phyloP scores from a whole-genome alignment of 2,888 invertebrate genomes.

The Cephus pygmeus region DNA sequence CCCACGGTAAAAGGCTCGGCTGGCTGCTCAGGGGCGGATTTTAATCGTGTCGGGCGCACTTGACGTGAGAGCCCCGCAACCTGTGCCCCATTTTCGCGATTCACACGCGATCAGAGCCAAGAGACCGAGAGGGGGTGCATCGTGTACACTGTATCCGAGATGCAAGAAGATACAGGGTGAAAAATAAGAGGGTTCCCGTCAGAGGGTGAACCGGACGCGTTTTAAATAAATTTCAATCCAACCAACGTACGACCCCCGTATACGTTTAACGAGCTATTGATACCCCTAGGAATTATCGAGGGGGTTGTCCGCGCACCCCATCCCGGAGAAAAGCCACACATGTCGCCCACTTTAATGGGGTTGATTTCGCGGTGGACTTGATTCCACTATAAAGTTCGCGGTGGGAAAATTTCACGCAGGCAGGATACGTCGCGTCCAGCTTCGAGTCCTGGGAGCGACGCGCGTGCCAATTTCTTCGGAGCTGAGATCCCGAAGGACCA shows the following conservation, averaged over 20 bases:
- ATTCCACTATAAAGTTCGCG: constrained; percentile 26
- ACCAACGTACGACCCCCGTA: constrained; percentile 31
- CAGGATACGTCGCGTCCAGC: not conserved
- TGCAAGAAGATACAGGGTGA: constrained; percentile 13
- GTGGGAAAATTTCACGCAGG: constrained; percentile 17
- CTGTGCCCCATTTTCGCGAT: constrained; percentile 52
- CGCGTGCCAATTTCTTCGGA: not conserved
- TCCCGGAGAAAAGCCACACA: constrained; percentile 18
- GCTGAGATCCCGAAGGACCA: not conserved
- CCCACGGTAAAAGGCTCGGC: not conserved
- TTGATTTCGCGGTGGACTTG: constrained; percentile 18
- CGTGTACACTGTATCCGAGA: constrained; percentile 8
- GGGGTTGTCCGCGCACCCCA: not conserved
- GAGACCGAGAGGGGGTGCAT: not conserved
- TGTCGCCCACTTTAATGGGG: constrained; percentile 11
- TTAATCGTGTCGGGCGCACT: constrained; percentile 50
- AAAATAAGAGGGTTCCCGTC: constrained; percentile 24
- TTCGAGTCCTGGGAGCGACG: not conserved
- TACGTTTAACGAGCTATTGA: constrained; percentile 65
- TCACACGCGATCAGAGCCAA: constrained; percentile 41
- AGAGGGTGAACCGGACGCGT: constrained; percentile 32
- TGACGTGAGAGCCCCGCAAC: constrained; percentile 54
- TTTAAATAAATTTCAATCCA: constrained; percentile 64
- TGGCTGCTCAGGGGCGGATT: constrained; percentile 17
- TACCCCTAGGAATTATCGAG: constrained; percentile 33